A percentile compares a stretch with the other conserved stretches of the same genome.
Evolutionary conservation across 1,140 invertebrate genomes (phyloP).

Genomic region (Metopolophium dirhodum): DNA sequence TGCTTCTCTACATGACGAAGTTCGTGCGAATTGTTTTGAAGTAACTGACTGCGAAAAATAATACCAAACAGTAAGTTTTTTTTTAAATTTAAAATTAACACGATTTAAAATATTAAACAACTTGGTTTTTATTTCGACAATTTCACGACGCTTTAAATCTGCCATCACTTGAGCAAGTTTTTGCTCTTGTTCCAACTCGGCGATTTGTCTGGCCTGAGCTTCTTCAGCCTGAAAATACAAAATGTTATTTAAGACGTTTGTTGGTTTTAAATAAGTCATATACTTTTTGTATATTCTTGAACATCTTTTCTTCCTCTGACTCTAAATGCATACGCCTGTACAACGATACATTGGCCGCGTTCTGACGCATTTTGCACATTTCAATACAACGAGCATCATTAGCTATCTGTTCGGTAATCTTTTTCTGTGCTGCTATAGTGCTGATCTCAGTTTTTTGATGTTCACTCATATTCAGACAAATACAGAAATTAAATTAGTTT

Average conservation of each 20-base stretch:
- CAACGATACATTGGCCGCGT: not conserved
- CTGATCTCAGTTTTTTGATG: not conserved
- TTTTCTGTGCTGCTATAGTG: not conserved
- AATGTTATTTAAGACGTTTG: not conserved
- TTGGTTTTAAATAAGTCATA: not conserved
- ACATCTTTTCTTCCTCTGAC: not conserved
- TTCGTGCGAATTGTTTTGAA: not conserved
- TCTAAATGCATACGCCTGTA: not conserved
- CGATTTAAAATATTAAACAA: not conserved
- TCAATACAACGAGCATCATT: not conserved
- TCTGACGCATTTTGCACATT: not conserved
- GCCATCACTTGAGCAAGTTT: conserved; percentile 32
- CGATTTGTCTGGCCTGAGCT: not conserved
- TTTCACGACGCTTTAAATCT: not conserved
- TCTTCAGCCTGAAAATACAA: conserved; percentile 23
- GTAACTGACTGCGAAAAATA: not conserved
- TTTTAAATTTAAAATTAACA: not conserved
- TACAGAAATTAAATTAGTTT: not conserved
- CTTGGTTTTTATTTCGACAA: conserved; percentile 26
- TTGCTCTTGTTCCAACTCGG: conserved; percentile 34
- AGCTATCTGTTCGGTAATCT: not conserved
- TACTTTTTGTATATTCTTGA: not conserved
- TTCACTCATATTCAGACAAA: not conserved
- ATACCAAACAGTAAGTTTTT: not conserved
- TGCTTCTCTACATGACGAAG: not conserved